Conservation (phyloP, 2,888 invertebrate genomes). For the Prosopocoilus inquinatus region DNA sequence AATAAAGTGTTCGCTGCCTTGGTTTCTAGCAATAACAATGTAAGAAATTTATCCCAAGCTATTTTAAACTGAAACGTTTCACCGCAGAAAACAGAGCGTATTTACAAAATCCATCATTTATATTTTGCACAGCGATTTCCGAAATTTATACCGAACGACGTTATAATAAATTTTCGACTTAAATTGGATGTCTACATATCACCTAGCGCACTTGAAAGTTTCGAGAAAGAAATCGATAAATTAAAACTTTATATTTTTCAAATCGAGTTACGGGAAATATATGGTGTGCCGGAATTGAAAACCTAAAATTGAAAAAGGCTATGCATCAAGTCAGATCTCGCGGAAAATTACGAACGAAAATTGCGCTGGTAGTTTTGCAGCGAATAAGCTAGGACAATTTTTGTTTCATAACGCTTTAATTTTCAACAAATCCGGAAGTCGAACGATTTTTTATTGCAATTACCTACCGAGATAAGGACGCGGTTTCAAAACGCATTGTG, state of each 20-base stretch:
- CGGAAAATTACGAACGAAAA: too few species aligned
- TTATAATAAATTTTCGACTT: not conserved
- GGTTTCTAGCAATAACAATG: too few species aligned
- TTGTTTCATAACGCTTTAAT: too few species aligned
- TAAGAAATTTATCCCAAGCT: too few species aligned
- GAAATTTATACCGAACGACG: not conserved
- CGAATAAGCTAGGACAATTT: too few species aligned
- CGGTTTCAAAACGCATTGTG: too few species aligned
- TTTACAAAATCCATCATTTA: not conserved
- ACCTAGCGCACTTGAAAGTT: not conserved
- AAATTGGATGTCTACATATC: conserved; percentile 1
- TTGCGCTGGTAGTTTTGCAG: too few species aligned
- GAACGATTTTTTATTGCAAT: too few species aligned
- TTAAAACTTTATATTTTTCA: conserved; percentile 1
- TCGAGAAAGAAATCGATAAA: conserved; percentile 3
- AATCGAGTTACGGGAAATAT: not conserved
- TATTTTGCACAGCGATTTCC: not conserved
- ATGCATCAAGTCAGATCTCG: not conserved
- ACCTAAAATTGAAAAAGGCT: not conserved
- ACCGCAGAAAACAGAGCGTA: not conserved
- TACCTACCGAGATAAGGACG: too few species aligned
- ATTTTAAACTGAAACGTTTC: too few species aligned
- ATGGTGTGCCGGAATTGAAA: not conserved
- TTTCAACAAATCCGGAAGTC: too few species aligned
- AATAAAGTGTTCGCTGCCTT: too few species aligned